Conservation (phyloP, 2,113 vertebrate genomes). For the Jaculus jaculus region DNA sequence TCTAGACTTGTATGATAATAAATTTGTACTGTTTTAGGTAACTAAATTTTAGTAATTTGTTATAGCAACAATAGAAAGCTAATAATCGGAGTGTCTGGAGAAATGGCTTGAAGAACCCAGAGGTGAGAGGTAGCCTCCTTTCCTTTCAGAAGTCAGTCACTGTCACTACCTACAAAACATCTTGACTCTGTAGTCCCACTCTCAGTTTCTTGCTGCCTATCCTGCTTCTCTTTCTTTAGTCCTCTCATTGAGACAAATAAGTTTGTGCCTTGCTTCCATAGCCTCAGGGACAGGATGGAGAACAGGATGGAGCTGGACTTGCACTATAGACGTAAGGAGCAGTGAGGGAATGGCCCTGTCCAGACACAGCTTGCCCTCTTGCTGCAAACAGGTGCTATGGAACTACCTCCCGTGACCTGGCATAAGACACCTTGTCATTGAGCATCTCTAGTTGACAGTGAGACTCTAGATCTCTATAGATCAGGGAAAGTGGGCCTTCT, state of each 20-base stretch:
- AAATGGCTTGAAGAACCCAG: background rate
- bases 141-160: background rate
- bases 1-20: background rate
- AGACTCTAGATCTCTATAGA: background rate
- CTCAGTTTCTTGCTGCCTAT: background rate
- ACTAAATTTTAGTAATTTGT: too few species aligned
- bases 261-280: background rate
- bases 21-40: too few species aligned
- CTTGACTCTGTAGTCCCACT: background rate
- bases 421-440: background rate
- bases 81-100: background rate
- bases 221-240: background rate
- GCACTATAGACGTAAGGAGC: background rate
- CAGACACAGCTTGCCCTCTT: background rate
- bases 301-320: background rate
- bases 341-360: background rate
- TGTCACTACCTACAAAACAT: background rate
- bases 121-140: background rate
- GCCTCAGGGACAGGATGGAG: background rate
- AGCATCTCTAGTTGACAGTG: constrained; percentile 20
- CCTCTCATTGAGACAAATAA: background rate
- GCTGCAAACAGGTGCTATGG: background rate
- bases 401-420: background rate
- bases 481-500: background rate
- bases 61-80: background rate